Base-by-base conservation (phyloP, 2,888 invertebrate species). In the Entomobrya multifasciata region DNA sequence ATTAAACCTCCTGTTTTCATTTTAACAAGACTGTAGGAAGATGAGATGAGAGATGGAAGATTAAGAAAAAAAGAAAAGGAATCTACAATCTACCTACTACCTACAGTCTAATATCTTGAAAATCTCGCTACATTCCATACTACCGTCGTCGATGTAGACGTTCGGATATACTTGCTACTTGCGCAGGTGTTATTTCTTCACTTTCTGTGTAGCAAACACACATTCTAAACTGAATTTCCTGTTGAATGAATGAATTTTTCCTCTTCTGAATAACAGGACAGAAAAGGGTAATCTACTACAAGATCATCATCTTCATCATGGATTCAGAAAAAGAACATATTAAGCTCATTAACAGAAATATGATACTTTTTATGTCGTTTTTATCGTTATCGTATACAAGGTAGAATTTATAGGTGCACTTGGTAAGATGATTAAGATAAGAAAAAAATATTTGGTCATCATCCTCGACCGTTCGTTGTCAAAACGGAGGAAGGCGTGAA, bases 271-370 rank as follows among this genome's bases (percentile, higher is more conserved):
- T n/a, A n/a, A n/a, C n/a, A 36, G 36, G 36, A 60, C 17, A 52
- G 3, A 67, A 15, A 57, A 15, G 20, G 30, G 20, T 13, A 55
- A 52, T 44, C n/a, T 44, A 41, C 36, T 8, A 47, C 41, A 36
- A 41, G 41, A 36, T 41, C 36, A 36, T 15, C 55, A 25, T 44
- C 60, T 60, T 60, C 60, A 83, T 74, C 83, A 52, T 76, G 52
- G 65, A 76, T 70, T 82, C 47, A 74, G 57, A 76, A 57, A 47
- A 36, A 36, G 8, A 76, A 74, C 49, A 72, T 36, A 47, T 52
- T 65, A 83, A 65, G 83, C 76, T 83, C 83, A 83, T 83, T 83
- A 83, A 30, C 49, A 72, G 62, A 82, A 82, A 67, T 84, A 84
- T 77, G 84, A 82, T 77, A 77, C 52, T 84, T 77, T 84, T 84